Conservation (phyloP, 2,113 vertebrate species). For the Parus major region DNA sequence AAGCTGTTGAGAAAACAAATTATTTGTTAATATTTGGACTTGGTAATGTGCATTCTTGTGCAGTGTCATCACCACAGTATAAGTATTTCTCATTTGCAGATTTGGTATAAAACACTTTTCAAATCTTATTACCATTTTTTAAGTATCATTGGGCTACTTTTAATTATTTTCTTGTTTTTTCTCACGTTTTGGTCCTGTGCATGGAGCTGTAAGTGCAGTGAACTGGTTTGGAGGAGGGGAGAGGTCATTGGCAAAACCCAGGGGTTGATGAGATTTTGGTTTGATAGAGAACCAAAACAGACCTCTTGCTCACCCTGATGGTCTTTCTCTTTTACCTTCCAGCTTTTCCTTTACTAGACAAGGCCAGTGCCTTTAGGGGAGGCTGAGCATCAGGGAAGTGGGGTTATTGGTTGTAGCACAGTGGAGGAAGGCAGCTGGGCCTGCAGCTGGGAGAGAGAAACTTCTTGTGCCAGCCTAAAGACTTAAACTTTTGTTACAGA, state of each 20-base stretch:
- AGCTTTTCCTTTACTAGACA: neutral
- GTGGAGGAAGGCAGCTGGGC: neutral
- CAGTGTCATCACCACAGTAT: neutral
- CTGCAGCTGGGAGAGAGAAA: neutral
- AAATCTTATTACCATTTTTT: neutral
- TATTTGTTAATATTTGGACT: neutral
- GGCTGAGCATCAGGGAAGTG: neutral
- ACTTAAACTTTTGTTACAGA: neutral
- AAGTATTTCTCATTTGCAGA: neutral
- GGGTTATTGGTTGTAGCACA: neutral
- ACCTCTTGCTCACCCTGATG: neutral
- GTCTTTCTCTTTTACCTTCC: neutral
- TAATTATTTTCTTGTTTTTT: neutral
- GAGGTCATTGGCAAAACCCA: neutral
- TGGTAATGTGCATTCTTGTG: neutral
- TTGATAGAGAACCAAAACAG: neutral
- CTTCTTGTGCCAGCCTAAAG: neutral
- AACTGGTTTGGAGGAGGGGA: neutral
- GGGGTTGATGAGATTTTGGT: neutral
- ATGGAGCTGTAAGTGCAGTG: accelerated
- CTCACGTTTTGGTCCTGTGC: neutral
- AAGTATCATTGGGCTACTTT: neutral
- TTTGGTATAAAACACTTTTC: neutral
- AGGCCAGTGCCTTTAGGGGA: neutral
- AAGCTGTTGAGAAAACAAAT: neutral